Base-by-base conservation (phyloP, 2,888 invertebrate species). In the Priocnemis perturbator region DNA sequence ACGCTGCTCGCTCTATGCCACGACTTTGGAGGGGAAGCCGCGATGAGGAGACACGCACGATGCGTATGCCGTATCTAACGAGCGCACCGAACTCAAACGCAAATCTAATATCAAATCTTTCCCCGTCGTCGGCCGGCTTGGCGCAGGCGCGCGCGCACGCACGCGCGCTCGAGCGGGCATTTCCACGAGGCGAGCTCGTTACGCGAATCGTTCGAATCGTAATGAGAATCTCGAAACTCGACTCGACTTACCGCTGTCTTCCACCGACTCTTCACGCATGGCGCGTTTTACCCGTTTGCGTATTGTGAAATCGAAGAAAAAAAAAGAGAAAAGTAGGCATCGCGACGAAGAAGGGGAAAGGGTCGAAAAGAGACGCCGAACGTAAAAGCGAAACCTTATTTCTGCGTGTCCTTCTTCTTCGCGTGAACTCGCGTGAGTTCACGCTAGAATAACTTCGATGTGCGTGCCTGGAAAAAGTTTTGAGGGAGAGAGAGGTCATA, bases 51-150 rank as follows among this genome's bases (percentile, higher is more conserved):
- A 87, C 87, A 87, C 87, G 87, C 86, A 84, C 79, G 68, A 77
- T 86, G 87, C 86, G 83, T 86, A 78, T 86, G 86, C 86, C 86
- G 84, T 76, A 87, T 87, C 88, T 87, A 87, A 88, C 83, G 82
- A 87, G 84, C 83, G 69, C 37, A 37, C 37, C 37, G 37, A 9
- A 73, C 76, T 81, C 81, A 79, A 69, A 75, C 76, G 81, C 83
- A 69, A 84, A 86, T 86, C 85, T 83, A 81, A 76, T 81, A 82
- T 82, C 79, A 75, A 69, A 79, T 79, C 79, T 79, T 67, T 69
- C 77, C 64, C 63, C 67, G 26, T 61, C 44, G 60, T 64, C 47
- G 62, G 2, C 17, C 20, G 50, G 23, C 64, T 59, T 17, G 47
- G 21, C 20, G 53, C 20, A 47, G 47, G 21, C 20, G 53, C 23